These are phyloP conservation scores for Drosophila mayri DNA, from an alignment of 1,140 invertebrate genomes.

Conservation along the genomic window DNA sequence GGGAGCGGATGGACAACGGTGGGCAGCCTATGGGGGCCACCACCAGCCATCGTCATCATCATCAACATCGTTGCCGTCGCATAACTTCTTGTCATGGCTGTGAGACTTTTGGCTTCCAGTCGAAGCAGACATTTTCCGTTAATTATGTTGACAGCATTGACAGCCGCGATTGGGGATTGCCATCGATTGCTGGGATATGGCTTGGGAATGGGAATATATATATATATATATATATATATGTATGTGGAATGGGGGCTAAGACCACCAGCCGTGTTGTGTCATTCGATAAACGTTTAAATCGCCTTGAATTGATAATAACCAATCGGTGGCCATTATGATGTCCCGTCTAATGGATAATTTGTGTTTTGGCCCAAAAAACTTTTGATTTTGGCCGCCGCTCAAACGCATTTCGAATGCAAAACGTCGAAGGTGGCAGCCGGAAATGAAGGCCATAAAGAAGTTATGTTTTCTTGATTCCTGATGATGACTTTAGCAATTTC, in stretches of 20 bases:
- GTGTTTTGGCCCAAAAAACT: constrained; percentile 52
- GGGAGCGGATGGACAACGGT: constrained; percentile 20
- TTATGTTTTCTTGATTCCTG: constrained; percentile 20
- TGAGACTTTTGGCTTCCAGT: constrained; percentile 66
- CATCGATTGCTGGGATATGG: constrained; percentile 21
- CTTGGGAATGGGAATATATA: constrained; percentile 4
- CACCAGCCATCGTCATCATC: constrained; percentile 15
- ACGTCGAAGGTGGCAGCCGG: constrained; percentile 44
- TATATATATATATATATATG: constrained; percentile 2
- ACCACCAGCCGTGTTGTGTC: constrained; percentile 65
- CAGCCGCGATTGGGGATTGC: constrained; percentile 42
- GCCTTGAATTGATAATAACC: constrained; percentile 68
- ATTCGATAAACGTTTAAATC: constrained; percentile 76
- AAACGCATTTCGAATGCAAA: constrained; percentile 72
- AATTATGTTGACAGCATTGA: constrained; percentile 78
- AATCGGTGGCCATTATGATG: constrained; percentile 45
- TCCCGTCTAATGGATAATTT: constrained; percentile 72
- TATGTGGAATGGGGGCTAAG: constrained; percentile 1
- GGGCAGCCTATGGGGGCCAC: constrained; percentile 9
- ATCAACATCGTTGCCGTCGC: constrained; percentile 34
- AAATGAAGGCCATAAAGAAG: constrained; percentile 70
- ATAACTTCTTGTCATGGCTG: constrained; percentile 69
- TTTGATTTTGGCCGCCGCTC: constrained; percentile 54
- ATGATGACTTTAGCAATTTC: constrained; percentile 36
- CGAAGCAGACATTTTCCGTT: constrained; percentile 72